Evolutionary conservation across 1,140 invertebrate species (phyloP).

Genomic region (Hylaeus anthracinus): DNA sequence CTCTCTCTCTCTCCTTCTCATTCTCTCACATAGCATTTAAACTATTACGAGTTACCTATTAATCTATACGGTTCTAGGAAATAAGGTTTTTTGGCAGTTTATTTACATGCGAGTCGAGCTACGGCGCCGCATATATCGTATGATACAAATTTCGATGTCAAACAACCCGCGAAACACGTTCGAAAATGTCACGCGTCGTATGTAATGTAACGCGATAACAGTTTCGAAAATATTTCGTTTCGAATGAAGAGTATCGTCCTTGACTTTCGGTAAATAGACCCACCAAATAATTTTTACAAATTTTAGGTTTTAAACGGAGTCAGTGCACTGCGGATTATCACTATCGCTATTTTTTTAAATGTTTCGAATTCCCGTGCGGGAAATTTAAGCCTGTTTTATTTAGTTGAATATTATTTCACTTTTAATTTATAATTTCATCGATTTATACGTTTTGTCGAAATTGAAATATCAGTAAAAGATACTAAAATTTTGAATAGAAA

Average conservation of each 20-base stretch:
- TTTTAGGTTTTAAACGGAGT: background rate
- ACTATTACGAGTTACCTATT: slow-evolving; percentile 68
- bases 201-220: background rate
- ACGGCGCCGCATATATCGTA: slow-evolving; percentile 33
- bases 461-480: too few species aligned
- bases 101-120: slow-evolving; percentile 67
- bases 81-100: slow-evolving; percentile 72
- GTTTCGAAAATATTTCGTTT: slow-evolving; percentile 15
- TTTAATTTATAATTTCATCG: too few species aligned
- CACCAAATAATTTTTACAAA: background rate
- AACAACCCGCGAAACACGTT: slow-evolving; percentile 15
- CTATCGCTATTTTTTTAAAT: too few species aligned
- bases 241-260: slow-evolving; percentile 27
- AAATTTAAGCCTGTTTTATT: too few species aligned
- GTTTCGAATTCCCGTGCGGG: too few species aligned
- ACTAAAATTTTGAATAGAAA: too few species aligned
- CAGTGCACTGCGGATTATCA: too few species aligned
- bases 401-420: too few species aligned
- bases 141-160: slow-evolving; percentile 30
- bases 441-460: too few species aligned
- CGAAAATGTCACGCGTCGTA: background rate
- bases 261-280: background rate
- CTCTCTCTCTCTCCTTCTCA: slow-evolving; percentile 42
- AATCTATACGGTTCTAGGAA: slow-evolving; percentile 67
- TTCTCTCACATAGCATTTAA: slow-evolving; percentile 55